Evolutionary conservation across 2,888 invertebrate genomes (phyloP).

Genomic region (Torymus texanus): DNA sequence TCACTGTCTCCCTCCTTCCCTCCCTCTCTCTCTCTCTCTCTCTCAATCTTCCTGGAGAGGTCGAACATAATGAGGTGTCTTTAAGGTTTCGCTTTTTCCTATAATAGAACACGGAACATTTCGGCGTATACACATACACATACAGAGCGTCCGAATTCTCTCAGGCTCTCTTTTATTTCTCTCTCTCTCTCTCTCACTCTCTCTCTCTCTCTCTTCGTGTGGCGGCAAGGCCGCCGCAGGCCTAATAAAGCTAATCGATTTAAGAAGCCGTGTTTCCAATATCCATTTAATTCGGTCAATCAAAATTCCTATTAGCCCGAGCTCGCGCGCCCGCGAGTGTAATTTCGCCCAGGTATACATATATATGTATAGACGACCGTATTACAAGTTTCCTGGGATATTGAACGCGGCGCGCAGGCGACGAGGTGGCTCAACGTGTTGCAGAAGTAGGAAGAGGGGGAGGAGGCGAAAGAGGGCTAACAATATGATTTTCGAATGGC

Average conservation of each 20-base stretch:
- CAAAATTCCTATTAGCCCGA: slow-evolving; percentile 74
- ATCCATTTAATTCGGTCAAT: slow-evolving; percentile 75
- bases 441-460: too few relatives aligned
- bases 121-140: not conserved
- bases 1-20: not conserved
- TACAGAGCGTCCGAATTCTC: slow-evolving; percentile 26
- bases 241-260: slow-evolving; percentile 57
- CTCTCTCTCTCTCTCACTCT: slow-evolving; percentile 17
- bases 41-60: not conserved
- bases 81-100: slow-evolving; percentile 19
- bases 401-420: slow-evolving; percentile 62
- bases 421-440: not conserved
- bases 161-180: not conserved
- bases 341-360: slow-evolving; percentile 69
- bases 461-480: too few relatives aligned
- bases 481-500: too few relatives aligned
- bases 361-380: slow-evolving; percentile 58
- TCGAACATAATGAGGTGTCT: slow-evolving; percentile 38
- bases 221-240: slow-evolving; percentile 18
- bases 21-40: not conserved
- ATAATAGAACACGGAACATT: slow-evolving; percentile 33
- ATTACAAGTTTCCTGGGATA: slow-evolving; percentile 72
- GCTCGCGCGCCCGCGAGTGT: slow-evolving; percentile 61
- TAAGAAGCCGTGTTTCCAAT: slow-evolving; percentile 72
- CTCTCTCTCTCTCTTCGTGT: slow-evolving; percentile 13